These are phyloP conservation scores for Eupithecia inturbata DNA, from an alignment of 2,888 invertebrate species.

Conservation along the genomic window DNA sequence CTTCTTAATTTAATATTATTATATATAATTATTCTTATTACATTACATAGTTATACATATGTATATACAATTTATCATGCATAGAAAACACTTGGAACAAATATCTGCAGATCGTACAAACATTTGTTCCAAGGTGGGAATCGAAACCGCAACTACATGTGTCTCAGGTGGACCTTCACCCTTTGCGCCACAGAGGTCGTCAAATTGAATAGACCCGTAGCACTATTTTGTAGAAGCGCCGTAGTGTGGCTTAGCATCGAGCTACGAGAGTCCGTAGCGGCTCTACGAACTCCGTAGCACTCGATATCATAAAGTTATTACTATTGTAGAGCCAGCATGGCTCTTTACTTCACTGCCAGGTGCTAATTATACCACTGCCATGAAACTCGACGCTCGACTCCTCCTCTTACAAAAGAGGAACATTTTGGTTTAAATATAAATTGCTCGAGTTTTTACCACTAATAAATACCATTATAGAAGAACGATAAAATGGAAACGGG, in stretches of 20 bases:
- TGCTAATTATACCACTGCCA: background rate
- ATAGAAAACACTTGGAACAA: no score
- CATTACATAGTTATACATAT: no score
- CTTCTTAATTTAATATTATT: no score
- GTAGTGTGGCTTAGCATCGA: background rate
- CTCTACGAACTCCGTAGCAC: constrained; percentile 9
- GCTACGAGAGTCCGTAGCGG: background rate
- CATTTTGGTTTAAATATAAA: background rate
- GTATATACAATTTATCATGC: no score
- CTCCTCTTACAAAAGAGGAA: background rate
- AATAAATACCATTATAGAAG: constrained; percentile 5
- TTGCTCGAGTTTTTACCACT: background rate
- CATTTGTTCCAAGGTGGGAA: background rate
- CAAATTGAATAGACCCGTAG: background rate
- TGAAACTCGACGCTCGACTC: background rate
- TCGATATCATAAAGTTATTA: background rate
- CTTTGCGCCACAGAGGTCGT: background rate
- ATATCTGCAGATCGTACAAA: background rate
- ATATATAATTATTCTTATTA: no score
- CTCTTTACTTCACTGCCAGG: background rate
- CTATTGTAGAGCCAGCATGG: background rate
- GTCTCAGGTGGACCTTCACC: background rate
- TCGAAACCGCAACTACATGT: background rate
- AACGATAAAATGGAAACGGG: constrained; percentile 10
- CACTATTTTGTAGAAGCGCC: background rate